Conservation (phyloP, 2,113 vertebrate species). For the Microtus ochrogaster region DNA sequence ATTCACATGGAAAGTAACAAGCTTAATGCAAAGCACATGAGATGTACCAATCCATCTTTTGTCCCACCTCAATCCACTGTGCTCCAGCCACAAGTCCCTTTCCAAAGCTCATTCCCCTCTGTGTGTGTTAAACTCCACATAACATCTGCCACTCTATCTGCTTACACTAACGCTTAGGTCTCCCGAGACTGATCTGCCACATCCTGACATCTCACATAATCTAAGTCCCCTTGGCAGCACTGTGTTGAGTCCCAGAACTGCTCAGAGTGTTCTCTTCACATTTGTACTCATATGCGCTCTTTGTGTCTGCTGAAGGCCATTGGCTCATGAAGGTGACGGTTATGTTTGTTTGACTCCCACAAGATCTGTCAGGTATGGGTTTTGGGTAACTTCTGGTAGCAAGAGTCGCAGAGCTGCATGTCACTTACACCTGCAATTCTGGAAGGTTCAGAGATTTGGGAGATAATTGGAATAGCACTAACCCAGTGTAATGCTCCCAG, state of each 20-base stretch:
- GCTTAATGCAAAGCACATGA: background rate
- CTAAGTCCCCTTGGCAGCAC: background rate
- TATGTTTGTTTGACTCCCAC: background rate
- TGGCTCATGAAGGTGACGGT: too few relatives aligned
- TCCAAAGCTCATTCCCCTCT: background rate
- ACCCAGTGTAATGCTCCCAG: background rate
- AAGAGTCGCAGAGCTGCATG: background rate
- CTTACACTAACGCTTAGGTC: background rate
- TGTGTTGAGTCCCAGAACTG: background rate
- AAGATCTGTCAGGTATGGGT: background rate
- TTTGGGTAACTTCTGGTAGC: background rate
- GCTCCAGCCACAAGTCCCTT: background rate
- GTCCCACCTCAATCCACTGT: background rate
- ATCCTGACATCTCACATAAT: background rate
- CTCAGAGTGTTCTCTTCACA: background rate
- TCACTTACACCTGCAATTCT: background rate
- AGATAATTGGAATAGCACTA: too few relatives aligned
- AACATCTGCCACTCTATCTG: too few relatives aligned
- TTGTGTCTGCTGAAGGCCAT: background rate
- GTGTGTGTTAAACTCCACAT: background rate
- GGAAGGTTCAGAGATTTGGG: background rate
- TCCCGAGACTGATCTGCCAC: background rate
- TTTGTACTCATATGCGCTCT: background rate
- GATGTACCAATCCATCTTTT: fast-evolving
- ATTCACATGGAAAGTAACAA: background rate